These are phyloP conservation scores for Metopolophium dirhodum DNA, from an alignment of 1,140 invertebrate species.

Conservation along the genomic window DNA sequence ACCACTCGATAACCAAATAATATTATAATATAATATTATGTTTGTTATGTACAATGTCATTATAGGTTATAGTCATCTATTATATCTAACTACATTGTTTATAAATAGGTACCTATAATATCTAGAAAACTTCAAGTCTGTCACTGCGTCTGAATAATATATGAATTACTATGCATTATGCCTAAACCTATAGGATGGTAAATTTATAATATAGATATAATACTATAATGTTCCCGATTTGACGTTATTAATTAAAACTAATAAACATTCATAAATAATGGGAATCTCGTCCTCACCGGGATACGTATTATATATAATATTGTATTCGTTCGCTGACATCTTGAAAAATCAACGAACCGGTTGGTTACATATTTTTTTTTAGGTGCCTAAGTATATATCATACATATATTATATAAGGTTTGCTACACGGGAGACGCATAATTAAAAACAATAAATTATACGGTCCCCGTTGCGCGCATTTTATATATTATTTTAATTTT, in stretches of 20 bases:
- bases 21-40: not conserved
- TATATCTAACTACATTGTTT: not conserved
- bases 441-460: slow-evolving; percentile 2
- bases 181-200: not conserved
- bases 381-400: not conserved
- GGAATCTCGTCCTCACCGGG: not conserved
- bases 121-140: not conserved
- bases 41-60: not conserved
- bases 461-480: not conserved
- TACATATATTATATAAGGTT: not conserved
- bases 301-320: not conserved
- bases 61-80: not conserved
- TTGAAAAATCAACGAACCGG: slow-evolving; percentile 19
- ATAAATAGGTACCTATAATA: not conserved
- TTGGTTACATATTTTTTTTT: not conserved
- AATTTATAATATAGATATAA: no score
- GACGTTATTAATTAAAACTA: not conserved
- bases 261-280: not conserved
- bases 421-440: not conserved
- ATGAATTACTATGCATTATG: not conserved
- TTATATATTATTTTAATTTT: not conserved
- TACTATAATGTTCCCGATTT: not conserved
- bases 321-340: not conserved
- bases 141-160: not conserved
- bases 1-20: not conserved